Evolutionary conservation across 2,888 invertebrate genomes (phyloP).

Genomic region (Amblyjoppa proteus): DNA sequence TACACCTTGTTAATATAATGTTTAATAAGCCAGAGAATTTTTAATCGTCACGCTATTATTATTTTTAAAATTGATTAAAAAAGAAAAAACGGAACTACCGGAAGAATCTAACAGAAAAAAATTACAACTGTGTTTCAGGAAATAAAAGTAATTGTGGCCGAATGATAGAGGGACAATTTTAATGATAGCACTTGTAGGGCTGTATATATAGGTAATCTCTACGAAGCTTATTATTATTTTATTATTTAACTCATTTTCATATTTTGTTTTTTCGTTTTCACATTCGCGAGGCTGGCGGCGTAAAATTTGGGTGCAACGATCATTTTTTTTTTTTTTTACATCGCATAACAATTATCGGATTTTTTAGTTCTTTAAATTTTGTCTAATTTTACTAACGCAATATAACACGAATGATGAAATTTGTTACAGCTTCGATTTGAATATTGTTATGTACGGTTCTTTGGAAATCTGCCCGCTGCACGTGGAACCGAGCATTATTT

Average conservation of each 20-base stretch:
- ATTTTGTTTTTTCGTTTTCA: slow-evolving; percentile 19
- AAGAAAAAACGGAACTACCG: slow-evolving; percentile 42
- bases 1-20: slow-evolving; percentile 52
- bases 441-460: background rate
- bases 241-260: slow-evolving; percentile 57
- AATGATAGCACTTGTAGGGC: slow-evolving; percentile 78
- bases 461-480: background rate
- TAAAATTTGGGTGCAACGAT: slow-evolving; percentile 1
- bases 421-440: background rate
- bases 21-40: slow-evolving; percentile 27
- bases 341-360: slow-evolving; percentile 13
- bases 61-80: slow-evolving; percentile 17
- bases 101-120: slow-evolving; percentile 67
- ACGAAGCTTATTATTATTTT: slow-evolving; percentile 79
- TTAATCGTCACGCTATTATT: slow-evolving; percentile 18
- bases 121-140: slow-evolving; percentile 82
- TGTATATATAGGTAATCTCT: slow-evolving; percentile 83
- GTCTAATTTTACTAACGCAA: background rate
- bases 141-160: slow-evolving; percentile 81
- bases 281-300: slow-evolving; percentile 34
- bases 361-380: slow-evolving; percentile 2
- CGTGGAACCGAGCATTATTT: background rate
- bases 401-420: background rate
- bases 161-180: slow-evolving; percentile 81
- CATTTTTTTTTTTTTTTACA: slow-evolving; percentile 30